Evolutionary conservation across 2,113 vertebrate species (phyloP).

Genomic region (Cairina moschata): DNA sequence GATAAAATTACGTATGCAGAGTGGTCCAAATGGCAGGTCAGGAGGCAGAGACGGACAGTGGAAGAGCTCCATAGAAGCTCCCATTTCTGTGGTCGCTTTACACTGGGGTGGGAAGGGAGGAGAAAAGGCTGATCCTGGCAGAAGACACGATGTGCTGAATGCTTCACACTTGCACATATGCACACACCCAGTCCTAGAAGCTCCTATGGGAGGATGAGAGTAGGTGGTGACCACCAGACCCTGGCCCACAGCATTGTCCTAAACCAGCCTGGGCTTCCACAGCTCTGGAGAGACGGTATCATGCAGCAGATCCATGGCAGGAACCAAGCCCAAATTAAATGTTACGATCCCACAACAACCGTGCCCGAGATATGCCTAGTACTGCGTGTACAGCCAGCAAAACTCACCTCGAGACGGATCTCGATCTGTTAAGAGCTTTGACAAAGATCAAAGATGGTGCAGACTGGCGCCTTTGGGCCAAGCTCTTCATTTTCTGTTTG

Average conservation of each 20-base stretch:
- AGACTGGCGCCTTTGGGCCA: conserved; percentile 91
- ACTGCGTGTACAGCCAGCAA: neutral
- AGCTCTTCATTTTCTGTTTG: conserved; percentile 90
- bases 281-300: neutral
- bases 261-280: neutral
- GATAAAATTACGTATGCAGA: conserved; percentile 25
- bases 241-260: neutral
- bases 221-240: neutral
- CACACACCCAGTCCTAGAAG: neutral
- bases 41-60: neutral
- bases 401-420: conserved; percentile 84
- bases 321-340: neutral
- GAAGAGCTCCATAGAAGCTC: neutral
- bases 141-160: neutral
- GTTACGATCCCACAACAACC: neutral
- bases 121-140: neutral
- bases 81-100: neutral
- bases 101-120: neutral
- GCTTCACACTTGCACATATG: neutral
- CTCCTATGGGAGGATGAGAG: neutral
- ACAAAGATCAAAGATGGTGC: conserved; percentile 92
- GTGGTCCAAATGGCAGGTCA: conserved; percentile 34
- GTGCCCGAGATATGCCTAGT: neutral
- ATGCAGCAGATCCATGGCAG: neutral
- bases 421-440: conserved; percentile 90